Evolutionary conservation across 2,888 invertebrate species (phyloP).

Genomic region (Raillietiella orientalis): DNA sequence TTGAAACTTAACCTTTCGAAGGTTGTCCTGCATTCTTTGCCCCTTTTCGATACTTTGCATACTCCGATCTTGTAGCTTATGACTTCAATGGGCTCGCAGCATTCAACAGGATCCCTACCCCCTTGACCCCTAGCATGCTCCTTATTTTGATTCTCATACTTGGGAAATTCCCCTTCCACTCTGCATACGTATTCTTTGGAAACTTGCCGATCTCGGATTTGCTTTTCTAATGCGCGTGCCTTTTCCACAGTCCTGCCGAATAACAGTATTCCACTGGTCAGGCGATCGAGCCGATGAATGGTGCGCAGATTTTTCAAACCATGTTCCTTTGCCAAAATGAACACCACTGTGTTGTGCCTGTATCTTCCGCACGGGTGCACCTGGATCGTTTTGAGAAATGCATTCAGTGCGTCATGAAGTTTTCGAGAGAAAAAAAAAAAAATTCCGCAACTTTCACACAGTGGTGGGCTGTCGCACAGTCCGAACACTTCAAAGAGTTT

Average conservation of each 20-base stretch:
- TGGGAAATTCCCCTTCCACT: conserved; percentile 74
- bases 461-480: too few species aligned
- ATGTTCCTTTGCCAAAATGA: conserved; percentile 83
- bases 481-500: too few species aligned
- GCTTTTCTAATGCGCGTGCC: conserved; percentile 78
- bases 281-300: conserved; percentile 76
- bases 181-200: conserved; percentile 82
- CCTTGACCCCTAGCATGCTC: not conserved
- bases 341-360: conserved; percentile 82
- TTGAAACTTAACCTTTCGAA: conserved; percentile 71
- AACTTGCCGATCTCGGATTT: conserved; percentile 65
- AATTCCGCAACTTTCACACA: too few species aligned
- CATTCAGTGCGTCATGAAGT: too few species aligned
- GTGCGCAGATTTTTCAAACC: conserved; percentile 72
- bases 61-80: conserved; percentile 87
- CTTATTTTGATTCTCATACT: conserved; percentile 19
- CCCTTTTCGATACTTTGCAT: conserved; percentile 66
- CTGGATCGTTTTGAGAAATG: conserved; percentile 20
- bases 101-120: conserved; percentile 41
- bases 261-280: conserved; percentile 73
- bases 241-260: conserved; percentile 78
- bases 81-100: conserved; percentile 63
- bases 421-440: too few species aligned
- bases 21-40: conserved; percentile 66
- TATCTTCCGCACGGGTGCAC: conserved; percentile 95